Percentiles rank a stretch among this genome's conserved stretches.
phyloP scores from a whole-genome alignment of 2,888 invertebrate species.

The Dendrolimus pini region DNA sequence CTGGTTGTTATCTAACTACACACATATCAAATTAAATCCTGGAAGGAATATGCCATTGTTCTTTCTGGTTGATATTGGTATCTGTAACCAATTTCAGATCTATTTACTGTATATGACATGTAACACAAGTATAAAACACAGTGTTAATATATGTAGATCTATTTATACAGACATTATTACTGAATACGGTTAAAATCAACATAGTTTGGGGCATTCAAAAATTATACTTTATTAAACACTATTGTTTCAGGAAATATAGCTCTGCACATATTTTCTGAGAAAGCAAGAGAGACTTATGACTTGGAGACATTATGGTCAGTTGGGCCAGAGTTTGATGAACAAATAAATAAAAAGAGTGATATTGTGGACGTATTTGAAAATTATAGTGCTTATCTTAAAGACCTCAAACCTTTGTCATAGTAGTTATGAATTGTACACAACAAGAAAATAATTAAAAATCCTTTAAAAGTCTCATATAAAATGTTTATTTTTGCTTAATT shows the following conservation, averaged over 20 bases:
- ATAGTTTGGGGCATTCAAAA: too few relatives aligned
- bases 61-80: too few relatives aligned
- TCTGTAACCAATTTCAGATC: too few relatives aligned
- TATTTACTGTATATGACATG: too few relatives aligned
- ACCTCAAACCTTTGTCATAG: conserved; percentile 77
- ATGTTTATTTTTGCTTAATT: conserved; percentile 73
- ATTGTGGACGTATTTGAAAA: conserved; percentile 80
- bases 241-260: conserved; percentile 89
- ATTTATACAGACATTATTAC: too few relatives aligned
- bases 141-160: too few relatives aligned
- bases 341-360: conserved; percentile 78
- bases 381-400: conserved; percentile 80
- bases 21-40: too few relatives aligned
- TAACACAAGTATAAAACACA: too few relatives aligned
- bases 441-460: conserved; percentile 28
- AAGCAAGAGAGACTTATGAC: conserved; percentile 85
- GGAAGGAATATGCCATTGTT: too few relatives aligned
- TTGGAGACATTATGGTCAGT: conserved; percentile 94
- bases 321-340: conserved; percentile 87
- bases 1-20: too few relatives aligned
- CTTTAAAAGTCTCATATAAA: conserved; percentile 72
- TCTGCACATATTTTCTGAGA: conserved; percentile 88
- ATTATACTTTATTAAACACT: too few relatives aligned
- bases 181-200: too few relatives aligned
- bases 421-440: background rate